Conservation (phyloP, 2,113 vertebrate genomes). For the Psittacula cyanocephala region DNA sequence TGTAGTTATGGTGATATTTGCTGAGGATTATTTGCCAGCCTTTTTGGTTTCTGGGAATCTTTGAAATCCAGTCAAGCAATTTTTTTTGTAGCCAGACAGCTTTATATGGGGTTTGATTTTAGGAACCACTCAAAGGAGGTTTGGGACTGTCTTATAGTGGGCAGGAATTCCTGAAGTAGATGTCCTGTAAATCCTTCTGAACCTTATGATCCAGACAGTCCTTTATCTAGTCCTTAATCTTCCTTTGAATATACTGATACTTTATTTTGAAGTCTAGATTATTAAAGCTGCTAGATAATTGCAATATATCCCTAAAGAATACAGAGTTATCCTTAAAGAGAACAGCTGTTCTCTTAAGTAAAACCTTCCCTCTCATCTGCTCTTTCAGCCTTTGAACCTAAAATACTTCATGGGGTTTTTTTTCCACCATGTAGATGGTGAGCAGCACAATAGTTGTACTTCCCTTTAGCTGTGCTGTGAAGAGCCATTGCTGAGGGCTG, state of each 20-base stretch:
- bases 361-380: constrained; percentile 27
- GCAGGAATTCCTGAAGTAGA: background rate
- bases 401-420: constrained; percentile 35
- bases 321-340: background rate
- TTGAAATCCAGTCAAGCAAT: background rate
- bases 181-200: background rate
- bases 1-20: background rate
- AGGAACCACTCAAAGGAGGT: background rate
- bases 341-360: constrained; percentile 14
- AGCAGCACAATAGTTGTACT: background rate
- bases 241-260: background rate
- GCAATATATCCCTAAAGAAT: background rate
- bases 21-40: background rate
- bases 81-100: background rate
- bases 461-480: background rate
- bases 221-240: background rate
- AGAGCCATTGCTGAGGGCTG: constrained; percentile 51
- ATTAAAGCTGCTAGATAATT: background rate
- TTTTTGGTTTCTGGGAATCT: background rate
- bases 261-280: background rate
- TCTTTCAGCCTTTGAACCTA: constrained; percentile 58
- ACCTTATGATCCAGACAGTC: background rate
- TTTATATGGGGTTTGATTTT: background rate
- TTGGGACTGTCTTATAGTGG: background rate
- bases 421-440: background rate